These are phyloP conservation scores for Epicauta chinensis DNA, from an alignment of 1,140 invertebrate species.

Conservation along the genomic window DNA sequence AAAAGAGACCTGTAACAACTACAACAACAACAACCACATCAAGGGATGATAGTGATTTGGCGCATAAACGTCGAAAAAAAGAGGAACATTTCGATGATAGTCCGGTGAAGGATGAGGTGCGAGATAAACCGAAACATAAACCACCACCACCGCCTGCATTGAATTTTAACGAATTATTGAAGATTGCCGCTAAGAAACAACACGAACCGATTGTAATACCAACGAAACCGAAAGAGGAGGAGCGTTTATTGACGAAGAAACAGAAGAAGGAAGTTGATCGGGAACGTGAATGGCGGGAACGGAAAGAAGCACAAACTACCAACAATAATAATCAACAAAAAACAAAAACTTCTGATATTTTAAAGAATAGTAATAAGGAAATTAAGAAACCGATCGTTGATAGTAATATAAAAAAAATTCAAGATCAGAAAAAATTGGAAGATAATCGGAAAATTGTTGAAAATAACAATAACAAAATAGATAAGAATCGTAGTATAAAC, in stretches of 20 bases:
- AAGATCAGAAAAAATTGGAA: too few relatives aligned
- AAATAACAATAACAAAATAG: too few relatives aligned
- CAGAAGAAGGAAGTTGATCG: slow-evolving; percentile 66
- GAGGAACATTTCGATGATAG: slow-evolving; percentile 32
- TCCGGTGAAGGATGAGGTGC: slow-evolving; percentile 30
- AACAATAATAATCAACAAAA: slow-evolving; percentile 14
- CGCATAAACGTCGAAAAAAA: slow-evolving; percentile 56
- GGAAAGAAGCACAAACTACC: slow-evolving; percentile 46
- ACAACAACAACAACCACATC: slow-evolving; percentile 48
- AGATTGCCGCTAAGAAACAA: slow-evolving; percentile 77
- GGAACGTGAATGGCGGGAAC: slow-evolving; percentile 48
- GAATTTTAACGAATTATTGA: slow-evolving; percentile 60
- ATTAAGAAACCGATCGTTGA: not conserved
- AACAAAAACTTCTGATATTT: not conserved
- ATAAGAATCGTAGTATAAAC: too few relatives aligned
- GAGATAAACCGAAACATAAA: slow-evolving; percentile 53
- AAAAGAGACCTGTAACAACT: slow-evolving; percentile 68
- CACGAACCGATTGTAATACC: slow-evolving; percentile 64
- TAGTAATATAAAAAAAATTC: too few relatives aligned
- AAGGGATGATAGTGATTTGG: slow-evolving; percentile 63
- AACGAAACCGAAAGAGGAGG: slow-evolving; percentile 56
- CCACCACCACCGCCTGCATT: slow-evolving; percentile 61
- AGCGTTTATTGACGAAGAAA: slow-evolving; percentile 70
- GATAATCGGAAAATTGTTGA: too few relatives aligned
- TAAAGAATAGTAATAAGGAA: not conserved